Conservation (phyloP, 2,113 vertebrate genomes). For the Heloderma charlesbogerti region DNA sequence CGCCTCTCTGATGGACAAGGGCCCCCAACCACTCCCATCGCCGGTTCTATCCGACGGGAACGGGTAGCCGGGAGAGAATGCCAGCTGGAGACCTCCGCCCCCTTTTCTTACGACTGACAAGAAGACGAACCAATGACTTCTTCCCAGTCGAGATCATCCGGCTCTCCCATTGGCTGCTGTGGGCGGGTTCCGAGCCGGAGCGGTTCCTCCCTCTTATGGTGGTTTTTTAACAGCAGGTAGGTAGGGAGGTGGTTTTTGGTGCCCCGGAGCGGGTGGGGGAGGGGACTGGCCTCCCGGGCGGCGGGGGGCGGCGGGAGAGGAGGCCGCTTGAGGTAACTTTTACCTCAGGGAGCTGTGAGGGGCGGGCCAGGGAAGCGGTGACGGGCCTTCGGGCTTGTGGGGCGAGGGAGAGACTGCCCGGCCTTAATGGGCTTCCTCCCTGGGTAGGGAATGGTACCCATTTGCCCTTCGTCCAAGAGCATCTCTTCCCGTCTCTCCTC, state of each 20-base stretch:
- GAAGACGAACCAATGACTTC: neutral
- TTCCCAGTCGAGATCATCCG: neutral
- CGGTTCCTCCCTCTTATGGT: neutral
- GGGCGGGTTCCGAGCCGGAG: neutral
- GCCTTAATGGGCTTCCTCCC: neutral
- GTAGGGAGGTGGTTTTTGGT: neutral
- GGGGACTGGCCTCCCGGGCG: neutral
- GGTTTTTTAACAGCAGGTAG: slow-evolving; percentile 11
- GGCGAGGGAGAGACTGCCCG: neutral
- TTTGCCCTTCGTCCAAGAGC: slow-evolving; percentile 24
- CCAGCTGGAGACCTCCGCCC: neutral
- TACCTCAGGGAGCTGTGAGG: neutral
- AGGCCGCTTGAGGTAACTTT: neutral
- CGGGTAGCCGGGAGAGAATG: neutral
- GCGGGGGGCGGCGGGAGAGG: neutral
- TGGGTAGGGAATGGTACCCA: neutral
- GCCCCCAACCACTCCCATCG: neutral
- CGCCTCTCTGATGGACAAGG: neutral
- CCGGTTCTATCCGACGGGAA: neutral
- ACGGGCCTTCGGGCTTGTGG: neutral
- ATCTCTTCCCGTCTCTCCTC: neutral
- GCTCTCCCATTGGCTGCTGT: neutral
- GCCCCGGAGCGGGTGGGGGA: neutral
- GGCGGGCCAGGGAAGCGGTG: neutral
- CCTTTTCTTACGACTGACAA: neutral